Evolutionary conservation across 2,888 invertebrate species (phyloP).

Genomic region (Blastobasis adustella): DNA sequence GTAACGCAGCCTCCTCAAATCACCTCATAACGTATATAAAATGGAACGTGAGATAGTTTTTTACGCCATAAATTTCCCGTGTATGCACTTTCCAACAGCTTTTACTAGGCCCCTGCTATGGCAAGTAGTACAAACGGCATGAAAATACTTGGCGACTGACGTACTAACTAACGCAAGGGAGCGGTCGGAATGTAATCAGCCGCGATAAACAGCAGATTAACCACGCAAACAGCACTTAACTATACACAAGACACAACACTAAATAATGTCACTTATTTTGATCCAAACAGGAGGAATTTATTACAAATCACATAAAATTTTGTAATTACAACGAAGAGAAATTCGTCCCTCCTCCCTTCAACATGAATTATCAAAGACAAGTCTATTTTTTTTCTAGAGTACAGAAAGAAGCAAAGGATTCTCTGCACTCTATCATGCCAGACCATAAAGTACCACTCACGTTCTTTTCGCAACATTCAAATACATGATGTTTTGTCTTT

Average conservation of each 20-base stretch:
- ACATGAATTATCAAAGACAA: slow-evolving; percentile 57
- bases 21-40: slow-evolving; percentile 42
- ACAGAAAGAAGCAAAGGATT: too few species aligned
- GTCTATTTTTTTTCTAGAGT: not conserved
- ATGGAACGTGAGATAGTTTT: slow-evolving; percentile 65
- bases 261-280: slow-evolving; percentile 48
- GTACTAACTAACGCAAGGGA: slow-evolving; percentile 66
- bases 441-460: too few species aligned
- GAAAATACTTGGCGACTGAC: slow-evolving; percentile 67
- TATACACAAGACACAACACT: slow-evolving; percentile 40
- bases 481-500: too few species aligned
- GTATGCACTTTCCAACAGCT: slow-evolving; percentile 72
- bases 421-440: too few species aligned
- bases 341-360: slow-evolving; percentile 62
- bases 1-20: slow-evolving; percentile 45
- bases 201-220: slow-evolving; percentile 30
- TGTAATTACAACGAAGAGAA: slow-evolving; percentile 61
- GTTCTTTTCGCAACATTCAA: too few species aligned
- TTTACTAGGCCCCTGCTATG: slow-evolving; percentile 66
- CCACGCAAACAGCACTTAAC: slow-evolving; percentile 33
- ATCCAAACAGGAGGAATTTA: slow-evolving; percentile 42
- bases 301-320: slow-evolving; percentile 55
- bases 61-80: slow-evolving; percentile 58
- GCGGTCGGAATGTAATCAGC: slow-evolving; percentile 64
- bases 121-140: slow-evolving; percentile 69